phyloP scores from a whole-genome alignment of 2,888 invertebrate genomes.

The Ditylenchus weischeri region DNA sequence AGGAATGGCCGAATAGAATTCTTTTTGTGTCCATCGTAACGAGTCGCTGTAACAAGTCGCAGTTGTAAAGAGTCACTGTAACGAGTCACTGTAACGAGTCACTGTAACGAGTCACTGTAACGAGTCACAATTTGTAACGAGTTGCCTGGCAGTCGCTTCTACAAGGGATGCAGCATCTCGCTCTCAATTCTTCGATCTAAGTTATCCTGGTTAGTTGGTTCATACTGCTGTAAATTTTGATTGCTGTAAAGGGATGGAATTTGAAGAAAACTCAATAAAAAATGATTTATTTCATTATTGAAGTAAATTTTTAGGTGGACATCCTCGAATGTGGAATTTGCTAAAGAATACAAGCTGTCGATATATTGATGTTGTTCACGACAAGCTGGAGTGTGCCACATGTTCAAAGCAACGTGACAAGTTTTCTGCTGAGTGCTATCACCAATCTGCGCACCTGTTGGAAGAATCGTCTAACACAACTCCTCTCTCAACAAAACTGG shows the following conservation, averaged over 20 bases:
- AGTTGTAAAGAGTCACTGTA: too few relatives aligned
- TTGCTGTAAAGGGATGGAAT: too few relatives aligned
- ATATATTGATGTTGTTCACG: conserved; percentile 13
- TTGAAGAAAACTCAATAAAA: too few relatives aligned
- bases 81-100: too few relatives aligned
- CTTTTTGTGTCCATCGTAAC: too few relatives aligned
- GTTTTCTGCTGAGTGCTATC: background rate
- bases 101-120: too few relatives aligned
- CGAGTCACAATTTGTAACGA: too few relatives aligned
- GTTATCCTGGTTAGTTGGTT: conserved; percentile 17
- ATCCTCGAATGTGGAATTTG: conserved; percentile 21
- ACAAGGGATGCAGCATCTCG: background rate
- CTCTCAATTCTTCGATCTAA: conserved; percentile 15
- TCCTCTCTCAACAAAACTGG: background rate
- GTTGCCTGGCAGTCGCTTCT: too few relatives aligned
- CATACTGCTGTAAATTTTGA: background rate
- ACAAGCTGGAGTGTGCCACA: conserved; percentile 1
- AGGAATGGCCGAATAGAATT: too few relatives aligned
- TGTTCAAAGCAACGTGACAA: background rate
- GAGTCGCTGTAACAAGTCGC: too few relatives aligned
- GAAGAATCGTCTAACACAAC: background rate
- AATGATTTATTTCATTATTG: too few relatives aligned
- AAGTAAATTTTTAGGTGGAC: conserved; percentile 10
- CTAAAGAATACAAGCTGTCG: conserved; percentile 10
- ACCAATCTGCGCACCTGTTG: background rate